These are phyloP conservation scores for Spea bombifrons DNA, from an alignment of 2,113 vertebrate species.

Conservation along the genomic window DNA sequence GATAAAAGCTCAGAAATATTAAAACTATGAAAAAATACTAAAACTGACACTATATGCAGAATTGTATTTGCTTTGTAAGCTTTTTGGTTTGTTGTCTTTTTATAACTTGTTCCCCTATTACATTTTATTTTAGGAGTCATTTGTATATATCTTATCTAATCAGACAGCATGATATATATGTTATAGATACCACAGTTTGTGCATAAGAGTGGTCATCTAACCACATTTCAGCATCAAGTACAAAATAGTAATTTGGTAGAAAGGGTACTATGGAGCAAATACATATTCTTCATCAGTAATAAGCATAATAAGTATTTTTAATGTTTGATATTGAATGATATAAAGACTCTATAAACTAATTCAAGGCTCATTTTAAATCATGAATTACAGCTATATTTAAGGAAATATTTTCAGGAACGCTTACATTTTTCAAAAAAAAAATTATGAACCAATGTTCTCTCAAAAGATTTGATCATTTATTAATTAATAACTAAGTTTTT, in stretches of 20 bases:
- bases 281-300: not conserved
- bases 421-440: too few relatives aligned
- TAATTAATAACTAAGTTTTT: too few relatives aligned
- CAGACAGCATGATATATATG: slow-evolving; percentile 38
- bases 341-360: too few relatives aligned
- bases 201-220: slow-evolving; percentile 44
- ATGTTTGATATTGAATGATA: too few relatives aligned
- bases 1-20: slow-evolving; percentile 34
- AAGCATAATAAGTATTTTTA: not conserved
- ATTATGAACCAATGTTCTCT: too few relatives aligned
- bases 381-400: too few relatives aligned
- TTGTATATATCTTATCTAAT: slow-evolving; percentile 44
- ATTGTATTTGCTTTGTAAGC: slow-evolving; percentile 51
- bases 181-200: slow-evolving; percentile 13
- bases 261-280: not conserved
- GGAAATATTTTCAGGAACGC: too few relatives aligned
- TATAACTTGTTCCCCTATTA: not conserved
- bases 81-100: slow-evolving; percentile 50
- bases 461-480: too few relatives aligned
- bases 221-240: slow-evolving; percentile 48
- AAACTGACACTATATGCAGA: slow-evolving; percentile 45
- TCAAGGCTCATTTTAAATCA: too few relatives aligned
- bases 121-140: slow-evolving; percentile 40
- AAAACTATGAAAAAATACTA: not conserved
- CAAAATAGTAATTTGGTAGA: not conserved